phyloP scores from a whole-genome alignment of 2,113 vertebrate genomes.

The Candoia aspera region DNA sequence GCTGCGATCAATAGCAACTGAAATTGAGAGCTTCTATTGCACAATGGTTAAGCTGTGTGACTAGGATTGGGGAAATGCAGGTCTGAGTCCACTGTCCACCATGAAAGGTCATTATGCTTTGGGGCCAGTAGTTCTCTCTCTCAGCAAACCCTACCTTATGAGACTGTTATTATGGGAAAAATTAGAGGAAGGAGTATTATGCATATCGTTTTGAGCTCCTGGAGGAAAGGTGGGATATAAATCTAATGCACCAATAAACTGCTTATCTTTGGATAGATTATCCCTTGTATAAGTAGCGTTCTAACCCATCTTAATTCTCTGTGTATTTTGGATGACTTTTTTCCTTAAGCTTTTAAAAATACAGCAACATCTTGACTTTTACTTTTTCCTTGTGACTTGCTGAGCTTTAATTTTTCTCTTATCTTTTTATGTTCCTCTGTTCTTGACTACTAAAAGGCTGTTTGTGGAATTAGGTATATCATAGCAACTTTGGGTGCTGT shows the following conservation, averaged over 20 bases:
- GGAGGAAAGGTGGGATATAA: background rate
- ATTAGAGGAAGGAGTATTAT: background rate
- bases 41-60: background rate
- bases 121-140: background rate
- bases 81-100: background rate
- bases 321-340: background rate
- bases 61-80: background rate
- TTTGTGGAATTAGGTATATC: background rate
- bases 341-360: background rate
- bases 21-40: background rate
- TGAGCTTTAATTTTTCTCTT: background rate
- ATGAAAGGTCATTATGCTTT: background rate
- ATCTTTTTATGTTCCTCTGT: constrained; percentile 6
- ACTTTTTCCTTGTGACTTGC: background rate
- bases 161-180: background rate
- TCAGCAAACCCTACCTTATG: background rate
- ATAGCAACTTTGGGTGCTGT: background rate
- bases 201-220: background rate
- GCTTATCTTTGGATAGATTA: background rate
- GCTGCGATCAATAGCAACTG: background rate
- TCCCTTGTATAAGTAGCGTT: background rate
- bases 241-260: background rate
- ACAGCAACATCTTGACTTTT: background rate
- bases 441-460: background rate
- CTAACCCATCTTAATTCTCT: background rate